Base-by-base conservation (phyloP, 2,113 vertebrate genomes). In the Ctenomys sociabilis region DNA sequence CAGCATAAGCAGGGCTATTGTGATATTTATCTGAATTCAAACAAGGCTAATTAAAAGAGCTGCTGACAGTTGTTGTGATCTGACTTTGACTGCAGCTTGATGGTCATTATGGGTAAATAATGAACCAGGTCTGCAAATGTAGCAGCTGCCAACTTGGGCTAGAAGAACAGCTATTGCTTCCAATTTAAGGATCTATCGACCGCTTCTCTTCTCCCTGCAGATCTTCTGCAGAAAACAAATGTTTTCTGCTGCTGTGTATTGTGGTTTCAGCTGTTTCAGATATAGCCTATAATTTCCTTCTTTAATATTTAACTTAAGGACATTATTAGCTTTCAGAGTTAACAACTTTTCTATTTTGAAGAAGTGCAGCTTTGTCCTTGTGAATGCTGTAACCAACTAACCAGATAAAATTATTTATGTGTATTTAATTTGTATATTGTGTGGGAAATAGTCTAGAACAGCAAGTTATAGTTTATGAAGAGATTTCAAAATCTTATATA, bases 91-190 rank as follows among this genome's bases (percentile, higher is more conserved):
- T 99, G 98, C 98, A 98, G 98, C 98, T 99, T 99, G 99, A 99
- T 99, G 98, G 99, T 99, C 99, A 99, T 99, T 99, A 99, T 99
- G 99, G 98, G 98, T 99, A 99, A 99, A 99, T 99, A 99, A 99
- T 99, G 99, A 99, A 99, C 98, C 98, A 98, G 98, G 98, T 98
- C 99, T 99, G 98, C 98, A 99, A 99, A 99, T 98, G 98, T 98
- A 99, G 98, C 99, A 99, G 99, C 99, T 99, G 99, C 98, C 98
- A 98, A 98, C 98, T 98, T 98, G 98, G 98, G 98, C 96, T 98
- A 98, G 98, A 98, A 98, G 98, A 98, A 98, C 98, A 96, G 98
- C 98, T 98, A 98, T 98, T 98, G 98, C 98, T 98, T 99, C 98
- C 98, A 99, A 99, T 99, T 99, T 99, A 99, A 99, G 98, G 98